Evolutionary conservation across 2,113 vertebrate species (phyloP), one percentile per base, ranked within the genome.

Genomic region (Lanius ludovicianus): DNA sequence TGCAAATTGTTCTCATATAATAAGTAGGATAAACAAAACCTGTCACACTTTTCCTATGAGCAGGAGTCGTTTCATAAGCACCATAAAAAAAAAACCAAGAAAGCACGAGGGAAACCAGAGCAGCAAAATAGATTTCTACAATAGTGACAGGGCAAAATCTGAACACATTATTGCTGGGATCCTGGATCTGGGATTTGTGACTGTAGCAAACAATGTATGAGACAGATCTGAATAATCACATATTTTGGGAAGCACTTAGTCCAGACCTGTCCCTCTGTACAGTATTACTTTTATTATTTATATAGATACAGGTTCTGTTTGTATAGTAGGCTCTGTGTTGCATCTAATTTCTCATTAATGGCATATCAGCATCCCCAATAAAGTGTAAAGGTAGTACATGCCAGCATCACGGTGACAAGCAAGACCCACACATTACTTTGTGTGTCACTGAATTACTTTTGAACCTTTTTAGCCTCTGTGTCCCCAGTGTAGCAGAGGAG

Each of bases 21-120:
- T 62, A 94, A 85, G 33, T 23, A 88, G 33, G 33, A 84, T 52
- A 94, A 96, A 93, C 65, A 93, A 93, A 96, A 91, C 65, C 60
- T 86, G 53, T 94, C 75, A 82, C 77, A 79, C 46, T 88, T 96
- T 47, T 94, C 19, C 11, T 79, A 13, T 50, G 50, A 93, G n/a
- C 52, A 90, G 42, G 27, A 83, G 13, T 63, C 1, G 8, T 86
- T 94, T 93, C 75, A 52, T 41, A 95, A 95, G 44, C n/a, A 82
- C 18, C 9, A 42, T 35, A 16, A 85, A 67, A 70, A 65, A 65
- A 37, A 71, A 56, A 6, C 3, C 4, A 78, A 55, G 24, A 75
- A 85, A 62, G 5, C 15, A 39, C 2, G 8, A 92, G 27, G 15
- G 33, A 94, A 94, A 87, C 11, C 78, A 86, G 55, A 93, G 16